These are phyloP conservation scores for Buteo buteo DNA, from an alignment of 2,113 vertebrate species.

Conservation along the genomic window DNA sequence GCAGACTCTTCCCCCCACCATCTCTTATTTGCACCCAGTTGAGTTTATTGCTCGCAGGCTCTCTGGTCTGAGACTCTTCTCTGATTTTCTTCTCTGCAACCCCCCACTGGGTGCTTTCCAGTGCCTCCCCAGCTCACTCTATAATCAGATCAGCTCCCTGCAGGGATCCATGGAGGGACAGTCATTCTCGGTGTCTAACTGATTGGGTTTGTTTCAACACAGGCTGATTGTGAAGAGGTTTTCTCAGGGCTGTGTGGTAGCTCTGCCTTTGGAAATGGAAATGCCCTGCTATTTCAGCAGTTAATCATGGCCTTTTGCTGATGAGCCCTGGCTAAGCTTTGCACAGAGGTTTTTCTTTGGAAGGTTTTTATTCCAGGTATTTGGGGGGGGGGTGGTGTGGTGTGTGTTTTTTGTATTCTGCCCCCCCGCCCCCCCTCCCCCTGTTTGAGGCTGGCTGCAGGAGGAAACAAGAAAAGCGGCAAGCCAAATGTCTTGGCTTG, in stretches of 20 bases:
- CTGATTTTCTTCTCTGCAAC: background rate
- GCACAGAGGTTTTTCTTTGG: background rate
- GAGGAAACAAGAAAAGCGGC: background rate
- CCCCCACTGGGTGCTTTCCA: background rate
- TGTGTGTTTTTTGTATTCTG: background rate
- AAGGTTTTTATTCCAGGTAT: background rate
- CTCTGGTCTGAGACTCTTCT: background rate
- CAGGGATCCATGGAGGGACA: background rate
- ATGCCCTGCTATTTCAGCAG: background rate
- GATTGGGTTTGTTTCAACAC: slow-evolving; percentile 59
- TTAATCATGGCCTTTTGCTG: background rate
- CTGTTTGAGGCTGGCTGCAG: background rate
- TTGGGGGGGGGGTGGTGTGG: too few relatives aligned
- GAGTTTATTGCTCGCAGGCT: background rate
- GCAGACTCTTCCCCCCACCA: background rate
- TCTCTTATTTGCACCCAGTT: background rate
- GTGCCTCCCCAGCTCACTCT: background rate
- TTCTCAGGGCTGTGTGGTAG: background rate
- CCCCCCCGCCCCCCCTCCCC: too few relatives aligned
- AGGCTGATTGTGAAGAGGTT: slow-evolving; percentile 55
- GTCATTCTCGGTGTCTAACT: slow-evolving; percentile 12
- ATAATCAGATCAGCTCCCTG: slow-evolving; percentile 22
- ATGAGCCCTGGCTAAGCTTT: slow-evolving; percentile 1
- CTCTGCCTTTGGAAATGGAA: slow-evolving; percentile 9
- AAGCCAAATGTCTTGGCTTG: background rate